Base-by-base conservation (phyloP, 2,888 invertebrate genomes). In the Baronia brevicornis region DNA sequence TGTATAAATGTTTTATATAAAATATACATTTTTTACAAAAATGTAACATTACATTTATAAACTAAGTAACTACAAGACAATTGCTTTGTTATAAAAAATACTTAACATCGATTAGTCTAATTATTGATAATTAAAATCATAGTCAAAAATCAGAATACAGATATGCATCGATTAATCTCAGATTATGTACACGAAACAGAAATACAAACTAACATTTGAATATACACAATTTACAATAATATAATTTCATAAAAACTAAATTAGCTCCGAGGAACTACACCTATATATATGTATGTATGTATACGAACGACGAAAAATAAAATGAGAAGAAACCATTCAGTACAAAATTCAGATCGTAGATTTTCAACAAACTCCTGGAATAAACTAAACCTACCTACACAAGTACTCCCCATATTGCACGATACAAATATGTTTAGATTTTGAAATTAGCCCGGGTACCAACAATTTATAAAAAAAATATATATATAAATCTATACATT, bases 11-110 rank as follows among this genome's bases (percentile, higher is more conserved):
- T 65, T 71, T 73, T 70, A 72, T 71, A 70, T 65, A 73, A 77
- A 77, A 78, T 80, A 79, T 80, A 82, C 78, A 78, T 72, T 74
- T 79, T 77, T 71, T 80, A 79, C 77, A 80, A 68, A 64, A 71
- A 71, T 71, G 67, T 68, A 71, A 73, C 61, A 66, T 68, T 66
- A 68, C 62, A 57, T 36, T 36, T 33, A 27, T 2, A 49, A 47
- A 56, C 60, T 54, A 61, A 45, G 56, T 58, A 49, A 51, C 58
- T 71, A 70, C 33, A 46, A 62, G 60, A 65, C 69, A 70, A 66
- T 57, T 54, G 52, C 51, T 60, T 61, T 68, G 60, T 67, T 70
- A 69, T 42, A 55, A 72, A 71, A 72, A 73, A 75, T 68, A 73
- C 64, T 69, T 75, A 72, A 67, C 55, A 56, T 60, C 51, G 45